Base-by-base conservation (phyloP, 2,113 vertebrate species). In the Echinops telfairi region DNA sequence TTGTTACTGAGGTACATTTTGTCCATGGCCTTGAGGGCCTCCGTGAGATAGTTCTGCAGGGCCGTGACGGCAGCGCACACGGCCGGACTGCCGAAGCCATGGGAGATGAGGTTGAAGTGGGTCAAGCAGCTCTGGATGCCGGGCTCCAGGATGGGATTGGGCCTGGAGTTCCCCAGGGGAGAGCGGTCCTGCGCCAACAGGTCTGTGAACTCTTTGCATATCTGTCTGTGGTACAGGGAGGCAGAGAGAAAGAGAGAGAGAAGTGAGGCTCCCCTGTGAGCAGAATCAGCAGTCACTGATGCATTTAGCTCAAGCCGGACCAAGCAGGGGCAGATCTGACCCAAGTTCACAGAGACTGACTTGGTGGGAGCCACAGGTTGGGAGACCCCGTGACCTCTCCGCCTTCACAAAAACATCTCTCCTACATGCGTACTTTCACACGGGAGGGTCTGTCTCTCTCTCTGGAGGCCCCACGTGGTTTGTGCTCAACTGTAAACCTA, bases 201-300 rank as follows among this genome's bases (percentile, higher is more conserved):
- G 99, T 99, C 99, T 97, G 99, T 99, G 98, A 99, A 99, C 98
- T 99, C 99, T 98, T 99, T 99, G 98, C 99, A 99, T 97, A 99
- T 99, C 99, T 99, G 99, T 98, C 99, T 99, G 97, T 94, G 98
- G 97, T 96, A 96, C 97, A 98, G 96, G 97, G 96, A 97, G 95
- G 93, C 97, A 82, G 64, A 66, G 25, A 66, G 20, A 66, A 7
- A 62, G 6, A 62, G 60, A 66, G 91, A 95, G 76, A 81, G 23
- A 47, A 17, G 16, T 96, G 90, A 96, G 83, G 75, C 75, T 73
- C 94, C 94, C 78, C 92, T 81, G 82, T 66, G 73, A 93, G 92
- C 27, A 0, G 89, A 64, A 38, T 71, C 78, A 78, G 90, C 31
- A 58, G 66, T 36, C 23, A 19, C 33, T 9, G 83, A 80, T 75